Conservation (phyloP, 2,888 invertebrate genomes). For the Ypsolopha scabrella region DNA sequence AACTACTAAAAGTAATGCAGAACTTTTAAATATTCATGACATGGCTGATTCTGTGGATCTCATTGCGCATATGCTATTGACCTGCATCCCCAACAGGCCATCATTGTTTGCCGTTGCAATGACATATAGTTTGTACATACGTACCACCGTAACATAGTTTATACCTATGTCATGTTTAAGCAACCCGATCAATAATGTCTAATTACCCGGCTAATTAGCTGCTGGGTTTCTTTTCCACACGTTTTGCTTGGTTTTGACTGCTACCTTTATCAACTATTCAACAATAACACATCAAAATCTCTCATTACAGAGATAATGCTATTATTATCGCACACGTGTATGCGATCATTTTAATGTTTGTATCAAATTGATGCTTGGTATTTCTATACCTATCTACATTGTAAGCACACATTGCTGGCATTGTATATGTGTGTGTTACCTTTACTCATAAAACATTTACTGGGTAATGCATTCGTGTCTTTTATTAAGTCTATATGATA, state of each 20-base stretch:
- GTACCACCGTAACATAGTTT: background rate
- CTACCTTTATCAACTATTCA: background rate
- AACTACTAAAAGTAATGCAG: too few relatives aligned
- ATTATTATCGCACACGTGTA: constrained; percentile 16
- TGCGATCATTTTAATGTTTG: constrained; percentile 9
- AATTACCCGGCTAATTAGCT: constrained; percentile 26
- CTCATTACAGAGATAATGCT: constrained; percentile 7
- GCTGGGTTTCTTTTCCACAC: background rate
- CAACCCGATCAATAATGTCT: constrained; percentile 50
- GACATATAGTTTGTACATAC: constrained; percentile 25
- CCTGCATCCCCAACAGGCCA: constrained; percentile 57
- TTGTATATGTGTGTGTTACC: background rate
- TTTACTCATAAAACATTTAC: background rate
- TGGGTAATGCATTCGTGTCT: background rate
- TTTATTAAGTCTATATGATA: too few relatives aligned
- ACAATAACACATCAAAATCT: constrained; percentile 12
- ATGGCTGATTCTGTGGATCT: background rate
- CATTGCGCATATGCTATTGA: constrained; percentile 38
- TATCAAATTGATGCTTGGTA: constrained; percentile 8
- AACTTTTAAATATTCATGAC: too few relatives aligned
- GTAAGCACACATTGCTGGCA: background rate
- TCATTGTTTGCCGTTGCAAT: constrained; percentile 54
- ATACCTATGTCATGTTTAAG: background rate
- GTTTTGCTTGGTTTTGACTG: background rate
- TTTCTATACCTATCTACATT: background rate